A percentile compares a stretch with the other conserved stretches of the same genome.
phyloP scores from a whole-genome alignment of 2,888 invertebrate species.

The Agrochola circellaris region DNA sequence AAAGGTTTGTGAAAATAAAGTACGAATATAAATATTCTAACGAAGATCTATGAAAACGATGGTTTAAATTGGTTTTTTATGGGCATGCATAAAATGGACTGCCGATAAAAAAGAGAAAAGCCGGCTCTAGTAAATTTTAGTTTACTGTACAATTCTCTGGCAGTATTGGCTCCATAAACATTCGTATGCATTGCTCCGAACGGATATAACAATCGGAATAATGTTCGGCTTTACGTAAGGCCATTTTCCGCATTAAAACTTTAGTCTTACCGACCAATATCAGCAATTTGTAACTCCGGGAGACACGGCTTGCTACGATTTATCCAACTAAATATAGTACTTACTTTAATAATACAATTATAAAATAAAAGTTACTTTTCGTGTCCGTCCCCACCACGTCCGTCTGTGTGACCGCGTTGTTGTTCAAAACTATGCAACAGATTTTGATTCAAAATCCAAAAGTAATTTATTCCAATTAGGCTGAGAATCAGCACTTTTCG shows the following conservation, averaged over 20 bases:
- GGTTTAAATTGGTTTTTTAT: conserved; percentile 75
- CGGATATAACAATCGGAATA: conserved; percentile 79
- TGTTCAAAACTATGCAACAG: too few species aligned
- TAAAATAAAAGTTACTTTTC: too few species aligned
- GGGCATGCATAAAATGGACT: conserved; percentile 75
- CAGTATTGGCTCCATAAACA: conserved; percentile 82
- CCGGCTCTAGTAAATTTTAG: conserved; percentile 82
- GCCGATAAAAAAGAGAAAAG: conserved; percentile 76
- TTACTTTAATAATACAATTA: too few species aligned
- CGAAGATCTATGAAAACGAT: conserved; percentile 66
- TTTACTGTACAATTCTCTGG: conserved; percentile 79
- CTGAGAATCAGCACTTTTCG: too few species aligned
- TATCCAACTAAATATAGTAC: conserved; percentile 30
- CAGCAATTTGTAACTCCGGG: conserved; percentile 70
- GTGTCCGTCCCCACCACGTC: too few species aligned
- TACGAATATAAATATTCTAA: conserved; percentile 59
- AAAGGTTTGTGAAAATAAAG: conserved; percentile 30
- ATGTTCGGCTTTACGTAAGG: conserved; percentile 72
- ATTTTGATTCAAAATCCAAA: too few species aligned
- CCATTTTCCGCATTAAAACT: conserved; percentile 76
- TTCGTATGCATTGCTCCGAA: conserved; percentile 78
- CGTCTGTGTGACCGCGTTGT: too few species aligned
- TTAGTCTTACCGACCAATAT: conserved; percentile 70
- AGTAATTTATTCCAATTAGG: too few species aligned
- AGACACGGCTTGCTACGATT: conserved; percentile 43